Evolutionary conservation across 2,888 invertebrate genomes (phyloP).

Genomic region (Acleris laterana): DNA sequence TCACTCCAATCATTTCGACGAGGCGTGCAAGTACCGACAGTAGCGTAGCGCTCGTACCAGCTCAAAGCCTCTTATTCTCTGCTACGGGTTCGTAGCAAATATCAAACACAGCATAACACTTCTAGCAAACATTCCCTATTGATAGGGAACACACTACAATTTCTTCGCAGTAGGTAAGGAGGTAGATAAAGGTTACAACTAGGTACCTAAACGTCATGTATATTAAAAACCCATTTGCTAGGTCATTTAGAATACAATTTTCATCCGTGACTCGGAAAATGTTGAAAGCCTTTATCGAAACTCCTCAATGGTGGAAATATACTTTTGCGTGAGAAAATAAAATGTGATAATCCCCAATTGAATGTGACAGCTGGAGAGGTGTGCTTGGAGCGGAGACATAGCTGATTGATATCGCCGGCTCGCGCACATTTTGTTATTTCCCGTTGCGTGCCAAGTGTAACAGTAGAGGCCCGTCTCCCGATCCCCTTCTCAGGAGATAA

Average conservation of each 20-base stretch:
- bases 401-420: constrained; percentile 19
- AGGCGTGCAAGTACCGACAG: not conserved
- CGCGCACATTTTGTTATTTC: constrained; percentile 9
- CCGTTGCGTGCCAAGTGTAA: constrained; percentile 9
- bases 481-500: constrained; percentile 13
- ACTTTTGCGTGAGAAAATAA: constrained; percentile 18
- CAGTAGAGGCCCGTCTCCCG: constrained; percentile 4
- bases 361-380: constrained; percentile 26
- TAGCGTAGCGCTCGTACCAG: constrained; percentile 13
- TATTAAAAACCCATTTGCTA: constrained; percentile 29
- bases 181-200: constrained; percentile 4
- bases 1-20: too few species aligned
- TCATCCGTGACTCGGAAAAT: constrained; percentile 19
- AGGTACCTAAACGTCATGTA: constrained; percentile 12
- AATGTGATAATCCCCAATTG: constrained; percentile 28
- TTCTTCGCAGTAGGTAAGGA: not conserved
- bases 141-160: not conserved
- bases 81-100: constrained; percentile 22
- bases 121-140: not conserved
- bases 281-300: constrained; percentile 22
- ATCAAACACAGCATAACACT: not conserved
- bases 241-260: constrained; percentile 7
- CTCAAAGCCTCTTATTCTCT: constrained; percentile 10
- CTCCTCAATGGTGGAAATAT: constrained; percentile 4
- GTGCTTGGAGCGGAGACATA: constrained; percentile 16